Percentiles rank a stretch among this genome's conserved stretches.
phyloP scores from a whole-genome alignment of 2,797 vertebrate species.

The Anniella stebbinsi region DNA sequence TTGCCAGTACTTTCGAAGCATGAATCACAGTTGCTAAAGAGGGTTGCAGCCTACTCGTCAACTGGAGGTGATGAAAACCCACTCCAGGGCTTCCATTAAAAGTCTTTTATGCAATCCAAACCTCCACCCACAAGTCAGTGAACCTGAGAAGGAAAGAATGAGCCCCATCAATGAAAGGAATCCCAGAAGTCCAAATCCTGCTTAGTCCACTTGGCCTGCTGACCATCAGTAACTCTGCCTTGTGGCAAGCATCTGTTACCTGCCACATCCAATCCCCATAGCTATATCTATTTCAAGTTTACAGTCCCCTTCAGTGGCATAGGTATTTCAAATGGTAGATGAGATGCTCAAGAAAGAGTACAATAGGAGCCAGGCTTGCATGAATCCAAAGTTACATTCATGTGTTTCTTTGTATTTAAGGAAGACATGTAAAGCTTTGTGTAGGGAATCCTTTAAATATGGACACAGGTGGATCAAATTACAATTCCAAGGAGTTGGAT shows the following conservation, averaged over 20 bases:
- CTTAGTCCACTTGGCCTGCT: not conserved
- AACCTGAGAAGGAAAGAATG: not conserved
- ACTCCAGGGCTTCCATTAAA: not conserved
- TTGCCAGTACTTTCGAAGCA: too few species aligned
- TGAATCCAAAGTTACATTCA: not conserved
- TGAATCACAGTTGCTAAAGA: too few species aligned
- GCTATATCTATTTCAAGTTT: not conserved
- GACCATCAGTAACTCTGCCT: not conserved
- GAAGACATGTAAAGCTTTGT: not conserved
- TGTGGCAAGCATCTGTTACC: not conserved
- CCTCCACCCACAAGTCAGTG: not conserved
- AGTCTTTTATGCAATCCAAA: not conserved
- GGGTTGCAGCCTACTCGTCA: too few species aligned
- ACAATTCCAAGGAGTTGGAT: not conserved
- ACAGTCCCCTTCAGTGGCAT: not conserved
- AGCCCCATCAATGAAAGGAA: not conserved
- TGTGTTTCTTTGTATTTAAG: not conserved
- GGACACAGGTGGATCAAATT: not conserved
- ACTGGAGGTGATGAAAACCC: too few species aligned
- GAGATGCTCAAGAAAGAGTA: not conserved
- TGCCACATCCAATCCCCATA: not conserved
- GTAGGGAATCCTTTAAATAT: not conserved
- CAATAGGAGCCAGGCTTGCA: not conserved
- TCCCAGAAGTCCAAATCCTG: not conserved
- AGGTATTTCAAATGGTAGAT: not conserved